Conservation (phyloP, 2,113 vertebrate genomes). For the Astatotilapia flaviijosephi region DNA sequence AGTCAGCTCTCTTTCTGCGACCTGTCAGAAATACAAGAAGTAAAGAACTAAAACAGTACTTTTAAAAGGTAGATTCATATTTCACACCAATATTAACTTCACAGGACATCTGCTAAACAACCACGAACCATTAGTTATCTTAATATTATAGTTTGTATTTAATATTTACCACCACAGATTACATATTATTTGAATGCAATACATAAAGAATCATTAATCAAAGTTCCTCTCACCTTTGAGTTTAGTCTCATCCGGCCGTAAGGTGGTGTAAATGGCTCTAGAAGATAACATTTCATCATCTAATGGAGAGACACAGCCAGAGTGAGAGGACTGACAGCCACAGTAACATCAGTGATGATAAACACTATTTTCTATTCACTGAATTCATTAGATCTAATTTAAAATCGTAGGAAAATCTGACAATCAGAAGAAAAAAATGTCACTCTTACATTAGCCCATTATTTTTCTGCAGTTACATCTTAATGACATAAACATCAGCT, state of each 20-base stretch:
- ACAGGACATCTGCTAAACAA: background rate
- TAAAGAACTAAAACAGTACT: background rate
- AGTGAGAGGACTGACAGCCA: too few relatives aligned
- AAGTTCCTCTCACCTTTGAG: background rate
- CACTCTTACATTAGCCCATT: too few relatives aligned
- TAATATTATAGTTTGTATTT: background rate
- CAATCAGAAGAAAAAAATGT: too few relatives aligned
- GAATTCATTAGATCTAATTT: too few relatives aligned
- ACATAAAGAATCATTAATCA: background rate
- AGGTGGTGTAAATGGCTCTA: too few relatives aligned
- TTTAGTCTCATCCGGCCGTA: fast-evolving
- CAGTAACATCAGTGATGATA: too few relatives aligned
- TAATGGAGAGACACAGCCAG: too few relatives aligned
- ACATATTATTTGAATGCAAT: background rate
- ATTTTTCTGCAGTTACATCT: too few relatives aligned
- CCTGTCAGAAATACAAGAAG: background rate
- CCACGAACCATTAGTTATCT: background rate
- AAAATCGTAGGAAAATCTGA: too few relatives aligned
- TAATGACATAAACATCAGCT: too few relatives aligned
- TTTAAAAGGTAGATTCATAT: fast-evolving
- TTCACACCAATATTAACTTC: background rate
- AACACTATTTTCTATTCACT: too few relatives aligned
- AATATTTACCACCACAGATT: background rate
- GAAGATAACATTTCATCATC: too few relatives aligned
- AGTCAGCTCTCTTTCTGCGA: background rate